A percentile compares a stretch with the other conserved stretches of the same genome.
These are phyloP conservation scores for Acheta domesticus DNA, from an alignment of 2,888 invertebrate species.

Conservation along the genomic window DNA sequence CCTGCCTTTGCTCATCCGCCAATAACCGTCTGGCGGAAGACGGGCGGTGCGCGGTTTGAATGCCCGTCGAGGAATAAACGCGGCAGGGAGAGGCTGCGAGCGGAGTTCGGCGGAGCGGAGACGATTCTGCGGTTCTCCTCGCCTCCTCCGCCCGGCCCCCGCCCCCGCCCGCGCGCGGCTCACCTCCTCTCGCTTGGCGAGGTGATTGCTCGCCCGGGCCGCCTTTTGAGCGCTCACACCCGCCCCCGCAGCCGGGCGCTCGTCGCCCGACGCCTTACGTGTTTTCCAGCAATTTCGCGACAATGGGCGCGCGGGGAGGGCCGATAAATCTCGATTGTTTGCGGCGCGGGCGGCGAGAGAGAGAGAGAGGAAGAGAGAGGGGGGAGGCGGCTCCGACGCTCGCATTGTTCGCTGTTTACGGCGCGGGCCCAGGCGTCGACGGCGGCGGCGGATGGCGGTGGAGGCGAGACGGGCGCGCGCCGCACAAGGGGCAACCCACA, in stretches of 20 bases:
- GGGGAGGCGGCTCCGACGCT: neutral
- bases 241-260: neutral
- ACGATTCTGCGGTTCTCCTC: no score
- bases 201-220: neutral
- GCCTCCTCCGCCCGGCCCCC: no score
- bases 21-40: no score
- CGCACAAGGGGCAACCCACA: neutral
- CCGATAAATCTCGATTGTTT: slow-evolving; percentile 18
- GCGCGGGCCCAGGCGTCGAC: neutral
- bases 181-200: neutral
- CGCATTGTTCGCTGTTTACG: neutral
- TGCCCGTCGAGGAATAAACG: no score
- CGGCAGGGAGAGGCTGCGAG: no score
- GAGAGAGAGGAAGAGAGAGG: neutral
- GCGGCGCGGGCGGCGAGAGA: neutral
- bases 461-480: neutral
- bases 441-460: neutral
- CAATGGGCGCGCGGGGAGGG: neutral
- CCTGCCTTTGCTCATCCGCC: no score
- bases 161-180: no score
- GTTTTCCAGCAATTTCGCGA: slow-evolving; percentile 11
- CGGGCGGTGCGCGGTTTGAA: no score
- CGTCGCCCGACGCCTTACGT: neutral
- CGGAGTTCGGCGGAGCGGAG: no score
- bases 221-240: neutral